phyloP scores from a whole-genome alignment of 2,113 vertebrate genomes.

The Ptyas mucosa region DNA sequence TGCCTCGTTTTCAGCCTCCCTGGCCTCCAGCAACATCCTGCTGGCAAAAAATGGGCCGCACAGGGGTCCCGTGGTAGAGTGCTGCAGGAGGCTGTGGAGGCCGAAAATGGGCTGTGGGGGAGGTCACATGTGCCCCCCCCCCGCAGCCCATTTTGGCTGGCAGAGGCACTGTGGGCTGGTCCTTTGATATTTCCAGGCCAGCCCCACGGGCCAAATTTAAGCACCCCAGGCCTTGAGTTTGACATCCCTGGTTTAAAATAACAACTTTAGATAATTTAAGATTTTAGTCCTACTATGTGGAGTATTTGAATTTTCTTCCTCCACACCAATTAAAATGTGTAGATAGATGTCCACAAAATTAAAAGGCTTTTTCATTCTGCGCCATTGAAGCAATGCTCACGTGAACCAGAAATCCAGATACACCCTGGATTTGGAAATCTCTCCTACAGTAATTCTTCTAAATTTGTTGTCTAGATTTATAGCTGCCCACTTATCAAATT shows the following conservation, averaged over 20 bases:
- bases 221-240: no score
- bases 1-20: no score
- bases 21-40: no score
- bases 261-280: background rate
- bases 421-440: background rate
- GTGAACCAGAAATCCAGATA: background rate
- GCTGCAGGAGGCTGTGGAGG: no score
- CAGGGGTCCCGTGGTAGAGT: no score
- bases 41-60: no score
- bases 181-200: no score
- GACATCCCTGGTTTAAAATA: background rate
- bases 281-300: background rate
- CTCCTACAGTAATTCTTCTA: background rate
- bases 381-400: background rate
- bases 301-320: background rate
- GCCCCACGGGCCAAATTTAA: no score
- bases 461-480: background rate
- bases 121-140: no score
- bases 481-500: background rate
- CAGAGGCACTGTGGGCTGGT: no score
- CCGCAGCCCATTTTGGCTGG: no score
- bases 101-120: no score
- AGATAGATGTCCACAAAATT: background rate
- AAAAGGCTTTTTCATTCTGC: background rate
- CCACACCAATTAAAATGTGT: background rate